Base-by-base conservation (phyloP, 2,888 invertebrate genomes). In the Drosophila mettleri region DNA sequence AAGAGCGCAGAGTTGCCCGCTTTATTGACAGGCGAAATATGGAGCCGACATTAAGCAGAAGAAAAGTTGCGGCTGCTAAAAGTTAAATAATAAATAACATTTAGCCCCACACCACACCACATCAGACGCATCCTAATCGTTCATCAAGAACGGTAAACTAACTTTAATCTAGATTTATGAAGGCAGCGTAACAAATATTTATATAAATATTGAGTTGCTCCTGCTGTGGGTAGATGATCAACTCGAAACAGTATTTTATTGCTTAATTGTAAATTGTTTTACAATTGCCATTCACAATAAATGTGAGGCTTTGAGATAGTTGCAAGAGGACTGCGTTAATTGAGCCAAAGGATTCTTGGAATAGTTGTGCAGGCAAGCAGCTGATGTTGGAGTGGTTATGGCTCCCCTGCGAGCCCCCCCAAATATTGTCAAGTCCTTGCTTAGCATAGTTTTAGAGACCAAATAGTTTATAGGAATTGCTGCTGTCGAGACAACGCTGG, bases 41-140 rank as follows among this genome's bases (percentile, higher is more conserved):
- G 69, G 70, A 27, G 68, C 57, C 34, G 43, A 45, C 59, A 51
- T 45, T 46, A 45, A 61, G 38, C 24, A 22, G 49, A 27, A n/a
- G 18, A 54, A 83, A 80, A 84, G 63, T 78, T 80, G 63, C 51
- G 62, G 67, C 84, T 60, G 54, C 65, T 61, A 74, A 85, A 83
- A 83, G 82, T 86, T 83, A 69, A 68, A 85, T 86, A 78, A 84
- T 83, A 86, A 83, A 83, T 86, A 84, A 84, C 77, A 86, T 86
- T 86, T 83, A 84, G 72, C 76, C 60, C 59, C 57, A 48, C 46
- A 54, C 49, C 67, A 16, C 58, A 41, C 22, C 24, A 9, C n/a
- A n/a, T 9, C 24, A 49, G 53, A 45, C 36, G 49, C 53, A 53
- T 66, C 61, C 62, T 59, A 71, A 71, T 75, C 67, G 71, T 27